Evolutionary conservation across 2,797 vertebrate genomes (phyloP), one percentile per base, ranked within the genome.

Genomic region (Sorex maritimensis): DNA sequence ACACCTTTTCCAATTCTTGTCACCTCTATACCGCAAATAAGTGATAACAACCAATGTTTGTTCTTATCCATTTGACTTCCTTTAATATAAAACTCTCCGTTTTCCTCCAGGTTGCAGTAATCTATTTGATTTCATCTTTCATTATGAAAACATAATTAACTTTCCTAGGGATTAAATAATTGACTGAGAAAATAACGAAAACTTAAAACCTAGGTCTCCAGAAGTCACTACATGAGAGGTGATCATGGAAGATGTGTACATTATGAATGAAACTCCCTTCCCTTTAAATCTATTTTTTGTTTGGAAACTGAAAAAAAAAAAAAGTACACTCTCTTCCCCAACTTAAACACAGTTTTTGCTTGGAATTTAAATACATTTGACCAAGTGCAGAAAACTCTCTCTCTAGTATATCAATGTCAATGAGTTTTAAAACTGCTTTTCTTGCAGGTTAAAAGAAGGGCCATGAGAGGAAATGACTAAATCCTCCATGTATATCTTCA

Each of bases 381-480:
- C 90, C 52, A 84, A 93, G 34, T 88, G 79, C 74, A 73, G 75
- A 68, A 72, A 88, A 55, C 11, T 26, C 24, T 68, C 63, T 92
- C 4, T 89, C 7, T 92, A 65, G 67, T 90, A 78, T 58, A 82
- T 75, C 72, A 67, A 86, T 86, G 89, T 71, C 85, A 90, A 11
- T 67, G 93, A 93, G 63, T 90, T 90, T 78, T 83, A 86, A 81
- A 88, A 88, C 68, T 63, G 26, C 88, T 93, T 95, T 38, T 73
- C 88, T 90, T 93, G 58, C 94, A 86, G 85, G 93, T 94, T 93
- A 86, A 93, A 87, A 94, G 93, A 93, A 93, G 89, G 77, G 24
- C 88, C 41, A 4, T 1, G 52, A 81, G 90, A 95, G 96, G 96
- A 96, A 97, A 95, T 95, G 77, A 95, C 92, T 96, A 95, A 95